Conservation (phyloP, 2,888 invertebrate species). For the Griposia aprilina region DNA sequence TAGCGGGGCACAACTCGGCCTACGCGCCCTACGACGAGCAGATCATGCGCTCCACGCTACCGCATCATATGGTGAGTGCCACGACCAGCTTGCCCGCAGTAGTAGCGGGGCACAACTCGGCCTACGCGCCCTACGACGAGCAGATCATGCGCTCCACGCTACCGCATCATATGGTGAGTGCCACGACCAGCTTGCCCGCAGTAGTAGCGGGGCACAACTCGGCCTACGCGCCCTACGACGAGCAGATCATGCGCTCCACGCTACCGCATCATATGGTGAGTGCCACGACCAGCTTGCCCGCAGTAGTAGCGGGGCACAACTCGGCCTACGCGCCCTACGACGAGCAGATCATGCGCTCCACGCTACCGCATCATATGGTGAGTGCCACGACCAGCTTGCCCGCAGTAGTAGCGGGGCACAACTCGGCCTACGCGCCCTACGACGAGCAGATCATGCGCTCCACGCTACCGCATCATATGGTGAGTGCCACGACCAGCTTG, state of each 20-base stretch:
- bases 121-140: constrained; percentile 1
- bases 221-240: not conserved
- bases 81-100: too few relatives aligned
- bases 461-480: too few relatives aligned
- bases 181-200: not conserved
- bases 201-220: too few relatives aligned
- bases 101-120: too few relatives aligned
- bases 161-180: not conserved
- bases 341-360: not conserved
- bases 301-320: too few relatives aligned
- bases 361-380: not conserved
- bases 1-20: not conserved
- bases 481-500: too few relatives aligned
- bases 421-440: too few relatives aligned
- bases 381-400: not conserved
- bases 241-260: not conserved
- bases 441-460: too few relatives aligned
- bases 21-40: constrained; percentile 3
- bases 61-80: not conserved
- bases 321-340: not conserved
- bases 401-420: too few relatives aligned
- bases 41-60: not conserved
- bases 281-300: not conserved
- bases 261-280: not conserved
- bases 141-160: not conserved